Evolutionary conservation across 2,797 vertebrate genomes (phyloP), one percentile per base, ranked within the genome.

Genomic region (Labeo calbasu): DNA sequence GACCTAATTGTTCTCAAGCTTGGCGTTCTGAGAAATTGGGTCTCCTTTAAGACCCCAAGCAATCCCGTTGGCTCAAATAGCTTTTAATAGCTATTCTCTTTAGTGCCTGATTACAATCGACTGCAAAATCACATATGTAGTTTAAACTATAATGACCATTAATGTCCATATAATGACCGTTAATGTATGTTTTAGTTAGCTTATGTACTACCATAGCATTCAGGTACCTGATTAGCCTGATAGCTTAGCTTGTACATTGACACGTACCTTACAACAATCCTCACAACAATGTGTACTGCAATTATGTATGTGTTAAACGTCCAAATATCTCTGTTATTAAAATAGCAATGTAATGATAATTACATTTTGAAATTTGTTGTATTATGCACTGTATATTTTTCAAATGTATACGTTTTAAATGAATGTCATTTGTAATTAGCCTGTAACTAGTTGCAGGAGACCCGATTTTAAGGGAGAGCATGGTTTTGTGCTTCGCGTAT

Each of bases 11-110:
- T 63, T 63, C 25, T 63, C 13, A 13, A 65, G 25, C 25, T 14
- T 32, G 14, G 23, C 7, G 25, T 65, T 32, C 25, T 17, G 61
- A 65, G 61, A 65, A 32, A 65, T 65, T 65, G 25, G 25, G 25
- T 65, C 25, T 65, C 25, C 25, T 36, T 66, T 66, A 36, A 32
- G 63, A 36, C 28, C 17, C 15, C 25, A 36, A 66, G 15, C 63
- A 17, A 36, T 66, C 63, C 17, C 15, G 3, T 17, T 19, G 63
- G 63, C 28, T 36, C 28, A 36, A 66, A 66, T 0, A 36, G 19
- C 36, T 36, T 66, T 66, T 36, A 66, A 66, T 66, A 15, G 63
- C 63, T 66, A 66, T 28, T 66, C 63, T 63, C 59, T 66, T 66
- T 46, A 46, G 43, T 46, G 1, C 28, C 28, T 66, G 63, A 66